Percentiles rank a stretch among this genome's conserved stretches.
These are phyloP conservation scores for Chaetogeoica ovagalla DNA, from an alignment of 2,888 invertebrate species.

Conservation along the genomic window DNA sequence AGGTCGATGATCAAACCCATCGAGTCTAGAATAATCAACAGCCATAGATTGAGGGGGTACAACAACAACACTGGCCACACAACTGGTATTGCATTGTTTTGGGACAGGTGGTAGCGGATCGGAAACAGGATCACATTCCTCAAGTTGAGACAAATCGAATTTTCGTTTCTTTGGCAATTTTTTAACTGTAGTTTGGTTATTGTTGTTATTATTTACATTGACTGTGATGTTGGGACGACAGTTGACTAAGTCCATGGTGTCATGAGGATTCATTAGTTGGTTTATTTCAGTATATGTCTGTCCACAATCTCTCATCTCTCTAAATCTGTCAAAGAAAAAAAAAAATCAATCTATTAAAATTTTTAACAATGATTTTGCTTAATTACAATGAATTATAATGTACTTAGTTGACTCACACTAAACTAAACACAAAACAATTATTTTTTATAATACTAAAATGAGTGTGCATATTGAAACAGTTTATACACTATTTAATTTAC, in stretches of 20 bases:
- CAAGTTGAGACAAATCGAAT: slow-evolving; percentile 77
- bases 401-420: no score
- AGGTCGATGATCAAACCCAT: slow-evolving; percentile 48
- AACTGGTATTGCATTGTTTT: slow-evolving; percentile 56
- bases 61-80: slow-evolving; percentile 57
- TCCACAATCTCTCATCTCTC: slow-evolving; percentile 48
- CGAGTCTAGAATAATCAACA: slow-evolving; percentile 65
- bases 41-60: slow-evolving; percentile 66
- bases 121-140: slow-evolving; percentile 61
- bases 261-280: slow-evolving; percentile 43
- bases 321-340: background rate
- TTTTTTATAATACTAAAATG: no score
- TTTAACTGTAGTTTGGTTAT: slow-evolving; percentile 57
- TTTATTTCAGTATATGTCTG: slow-evolving; percentile 41
- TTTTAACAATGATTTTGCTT: no score
- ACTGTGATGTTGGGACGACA: slow-evolving; percentile 45
- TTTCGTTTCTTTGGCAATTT: slow-evolving; percentile 94
- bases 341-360: background rate
- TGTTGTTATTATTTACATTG: slow-evolving; percentile 38
- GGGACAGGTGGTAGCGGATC: slow-evolving; percentile 15
- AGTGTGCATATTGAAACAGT: no score
- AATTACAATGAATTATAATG: no score
- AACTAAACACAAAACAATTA: no score
- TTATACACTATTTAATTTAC: background rate
- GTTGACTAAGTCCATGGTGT: slow-evolving; percentile 50